phyloP scores from a whole-genome alignment of 2,113 vertebrate genomes.

The Pachypanchax playfairii region DNA sequence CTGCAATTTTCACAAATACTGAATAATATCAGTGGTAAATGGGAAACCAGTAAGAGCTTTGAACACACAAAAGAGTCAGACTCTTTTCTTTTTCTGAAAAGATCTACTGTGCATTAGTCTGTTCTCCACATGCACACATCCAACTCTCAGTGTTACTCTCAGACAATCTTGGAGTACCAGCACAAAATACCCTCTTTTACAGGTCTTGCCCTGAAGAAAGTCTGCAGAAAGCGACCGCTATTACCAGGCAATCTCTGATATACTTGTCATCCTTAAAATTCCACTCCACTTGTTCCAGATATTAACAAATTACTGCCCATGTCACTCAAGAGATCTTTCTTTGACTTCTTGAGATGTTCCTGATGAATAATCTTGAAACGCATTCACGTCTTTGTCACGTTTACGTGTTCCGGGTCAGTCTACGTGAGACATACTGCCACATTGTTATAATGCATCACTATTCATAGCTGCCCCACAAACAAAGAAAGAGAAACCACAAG shows the following conservation, averaged over 20 bases:
- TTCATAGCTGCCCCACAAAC: constrained; percentile 50
- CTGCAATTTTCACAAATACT: neutral
- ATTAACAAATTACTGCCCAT: constrained; percentile 71
- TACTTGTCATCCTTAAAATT: constrained; percentile 63
- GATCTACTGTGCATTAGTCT: constrained; percentile 55
- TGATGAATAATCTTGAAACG: constrained; percentile 54
- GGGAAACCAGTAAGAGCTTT: neutral
- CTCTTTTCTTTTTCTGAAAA: constrained; percentile 62
- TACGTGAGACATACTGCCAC: constrained; percentile 23
- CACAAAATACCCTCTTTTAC: constrained; percentile 43
- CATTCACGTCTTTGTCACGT: constrained; percentile 59
- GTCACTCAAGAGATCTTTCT: constrained; percentile 70
- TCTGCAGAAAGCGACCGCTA: constrained; percentile 49
- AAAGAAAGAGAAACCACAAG: constrained; percentile 12
- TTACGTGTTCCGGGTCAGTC: constrained; percentile 33
- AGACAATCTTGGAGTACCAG: constrained; percentile 48
- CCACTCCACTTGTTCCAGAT: constrained; percentile 75
- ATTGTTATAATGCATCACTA: constrained; percentile 57
- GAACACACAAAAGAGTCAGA: constrained; percentile 33
- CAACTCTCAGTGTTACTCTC: constrained; percentile 33
- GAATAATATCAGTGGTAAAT: constrained; percentile 2
- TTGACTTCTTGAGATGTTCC: constrained; percentile 50
- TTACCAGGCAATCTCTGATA: constrained; percentile 30
- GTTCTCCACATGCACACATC: constrained; percentile 9
- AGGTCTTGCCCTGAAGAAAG: constrained; percentile 53